Base-by-base conservation (phyloP, 1,140 invertebrate genomes). In the Bradysia coprophila region DNA sequence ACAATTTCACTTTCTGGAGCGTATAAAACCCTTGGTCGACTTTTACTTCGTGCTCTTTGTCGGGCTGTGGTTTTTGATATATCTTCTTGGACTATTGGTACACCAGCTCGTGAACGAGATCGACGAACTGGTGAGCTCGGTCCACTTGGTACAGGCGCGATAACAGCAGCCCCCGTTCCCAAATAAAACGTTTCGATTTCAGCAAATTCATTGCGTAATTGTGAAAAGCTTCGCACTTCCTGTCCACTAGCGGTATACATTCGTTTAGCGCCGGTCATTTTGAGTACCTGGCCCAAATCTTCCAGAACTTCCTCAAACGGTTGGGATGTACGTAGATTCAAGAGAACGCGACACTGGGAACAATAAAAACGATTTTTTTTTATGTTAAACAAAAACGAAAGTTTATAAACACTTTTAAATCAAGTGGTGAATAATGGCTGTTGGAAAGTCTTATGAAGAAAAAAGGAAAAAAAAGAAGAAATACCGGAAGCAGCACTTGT, bases 281-380 rank as follows among this genome's bases (percentile, higher is more conserved):
- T 90, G 32, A 93, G 67, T 34, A 91, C 86, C 67, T 91, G 83
- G 45, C 87, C 87, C 50, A 93, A 69, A 66, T 94, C 90, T 57
- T 84, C 79, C 41, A 95, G 64, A n/a, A 95, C 83, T 55, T 93
- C 88, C 64, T 95, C 90, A 56, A 92, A 96, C 2, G 85, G 86
- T 56, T 93, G 88, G 9, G 83, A 81, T 1, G 89, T 94, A 44
- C 86, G 74, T 46, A 94, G 69, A 62, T 95, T 95, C 38, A 96
- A 62, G 44, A 95, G 60, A 19, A 93, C 87, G 46, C 86, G 81
- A 59, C 86, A 88, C 81, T 88, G 60, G 42, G 47, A 46, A 39
- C 44, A 24, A 20, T 40, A 36, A 31, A 49, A 10, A 15, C 40
- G 21, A 45, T 19, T 43, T 46, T 41, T 42, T 33, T 13, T 38